Conservation (phyloP, 2,113 vertebrate species). For the Archilochus colubris region DNA sequence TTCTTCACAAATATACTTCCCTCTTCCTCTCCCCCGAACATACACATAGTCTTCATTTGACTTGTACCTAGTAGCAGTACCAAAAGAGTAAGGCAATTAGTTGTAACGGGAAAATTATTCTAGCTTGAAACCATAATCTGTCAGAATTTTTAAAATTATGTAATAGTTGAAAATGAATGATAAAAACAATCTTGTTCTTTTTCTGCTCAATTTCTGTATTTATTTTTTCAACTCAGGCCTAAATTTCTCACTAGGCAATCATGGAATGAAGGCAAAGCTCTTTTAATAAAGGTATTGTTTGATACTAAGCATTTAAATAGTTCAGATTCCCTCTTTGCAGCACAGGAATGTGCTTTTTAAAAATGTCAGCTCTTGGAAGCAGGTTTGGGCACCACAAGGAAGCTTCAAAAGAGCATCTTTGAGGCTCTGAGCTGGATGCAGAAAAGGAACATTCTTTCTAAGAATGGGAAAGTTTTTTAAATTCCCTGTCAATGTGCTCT, state of each 20-base stretch:
- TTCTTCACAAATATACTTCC: constrained; percentile 98
- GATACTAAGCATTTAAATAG: neutral
- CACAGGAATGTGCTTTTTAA: neutral
- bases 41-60: constrained; percentile 99
- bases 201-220: neutral
- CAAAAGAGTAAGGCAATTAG: neutral
- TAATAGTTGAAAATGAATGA: neutral
- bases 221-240: neutral
- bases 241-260: neutral
- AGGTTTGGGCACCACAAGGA: neutral
- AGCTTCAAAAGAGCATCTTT: neutral
- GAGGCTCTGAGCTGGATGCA: neutral
- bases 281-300: neutral
- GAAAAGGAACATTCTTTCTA: neutral
- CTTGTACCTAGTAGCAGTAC: constrained; percentile 85
- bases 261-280: neutral
- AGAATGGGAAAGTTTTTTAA: neutral
- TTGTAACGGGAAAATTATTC: neutral
- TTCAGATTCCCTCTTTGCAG: neutral
- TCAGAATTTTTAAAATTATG: neutral
- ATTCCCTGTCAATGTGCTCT: neutral
- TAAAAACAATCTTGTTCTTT: neutral
- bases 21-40: constrained; percentile 93
- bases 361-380: neutral
- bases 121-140: neutral